Evolutionary conservation across 2,888 invertebrate species (phyloP), one percentile per base, ranked within the genome.

Genomic region (Sinelater perroti): DNA sequence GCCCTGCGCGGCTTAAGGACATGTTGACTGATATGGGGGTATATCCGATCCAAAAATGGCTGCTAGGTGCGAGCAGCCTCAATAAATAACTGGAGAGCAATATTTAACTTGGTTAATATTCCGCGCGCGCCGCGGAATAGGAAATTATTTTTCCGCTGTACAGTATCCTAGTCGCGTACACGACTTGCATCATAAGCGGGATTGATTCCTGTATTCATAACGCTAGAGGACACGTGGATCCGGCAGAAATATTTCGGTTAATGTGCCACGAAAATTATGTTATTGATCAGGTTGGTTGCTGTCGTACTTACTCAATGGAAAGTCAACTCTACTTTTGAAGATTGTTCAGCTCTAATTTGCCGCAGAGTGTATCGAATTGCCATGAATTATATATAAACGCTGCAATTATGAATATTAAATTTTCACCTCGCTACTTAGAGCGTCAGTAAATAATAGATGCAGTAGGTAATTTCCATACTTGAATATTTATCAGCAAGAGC

Each of bases 61-160:
- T 58, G 13, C 18, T 45, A 63, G 63, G 61, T 61, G 57, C 50
- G 56, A 65, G 57, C 59, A 56, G 52, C 61, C 63, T 65, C 66
- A 56, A 66, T 70, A 70, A 68, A 68, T 69, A 69, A 68, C 67
- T 61, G 60, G 60, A 64, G 65, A 62, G 67, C 68, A 66, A 68
- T 71, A 70, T 70, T 71, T 70, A 71, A 68, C 65, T 67, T 70
- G 68, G 67, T 71, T 71, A 68, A 66, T 69, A 71, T 71, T 71
- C 71, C 69, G 68, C 66, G 58, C 46, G 62, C 67, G 62, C 56
- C 62, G 56, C 66, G 67, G 66, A 70, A 69, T 70, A 70, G 71
- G 71, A 72, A 72, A 72, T 72, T 72, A 72, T 72, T 72, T 71
- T 72, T 72, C 70, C 71, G 71, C 66, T 70, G 70, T 70, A 71